Evolutionary conservation across 37 sponge, comb jelly and placozoan species (phyloP).

Genomic region (Spongia lamella): DNA sequence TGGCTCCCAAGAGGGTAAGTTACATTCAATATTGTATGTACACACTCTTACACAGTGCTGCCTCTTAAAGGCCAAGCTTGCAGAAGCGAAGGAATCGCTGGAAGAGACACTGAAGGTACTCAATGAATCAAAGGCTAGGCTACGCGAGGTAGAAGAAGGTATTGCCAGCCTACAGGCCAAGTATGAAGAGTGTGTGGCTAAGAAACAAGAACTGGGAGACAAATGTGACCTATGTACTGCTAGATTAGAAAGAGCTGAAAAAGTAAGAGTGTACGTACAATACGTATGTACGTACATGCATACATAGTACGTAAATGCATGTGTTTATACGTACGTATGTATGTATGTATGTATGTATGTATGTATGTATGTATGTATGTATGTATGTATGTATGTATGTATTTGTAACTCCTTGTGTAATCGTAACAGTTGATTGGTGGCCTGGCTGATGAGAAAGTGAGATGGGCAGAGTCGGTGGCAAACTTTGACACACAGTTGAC

Average conservation of each 20-base stretch:
- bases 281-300: background rate
- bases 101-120: constrained; percentile 78
- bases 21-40: background rate
- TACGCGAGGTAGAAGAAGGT: constrained; percentile 93
- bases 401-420: too few relatives aligned
- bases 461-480: constrained; percentile 71
- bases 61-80: constrained; percentile 58
- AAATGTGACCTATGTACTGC: constrained; percentile 90
- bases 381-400: constrained; percentile 1
- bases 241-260: constrained; percentile 88
- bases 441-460: constrained; percentile 86
- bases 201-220: constrained; percentile 91
- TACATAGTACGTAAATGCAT: too few relatives aligned
- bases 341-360: constrained; percentile 7
- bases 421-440: constrained; percentile 93
- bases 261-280: constrained; percentile 34
- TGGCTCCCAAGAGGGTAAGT: constrained; percentile 94
- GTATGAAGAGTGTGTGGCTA: constrained; percentile 90
- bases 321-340: too few relatives aligned
- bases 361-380: background rate
- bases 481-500: constrained; percentile 56
- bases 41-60: background rate
- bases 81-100: constrained; percentile 78
- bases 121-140: constrained; percentile 81
- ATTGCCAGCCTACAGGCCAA: constrained; percentile 79